phyloP scores from a whole-genome alignment of 2,888 invertebrate species.

The Apoda limacodes region DNA sequence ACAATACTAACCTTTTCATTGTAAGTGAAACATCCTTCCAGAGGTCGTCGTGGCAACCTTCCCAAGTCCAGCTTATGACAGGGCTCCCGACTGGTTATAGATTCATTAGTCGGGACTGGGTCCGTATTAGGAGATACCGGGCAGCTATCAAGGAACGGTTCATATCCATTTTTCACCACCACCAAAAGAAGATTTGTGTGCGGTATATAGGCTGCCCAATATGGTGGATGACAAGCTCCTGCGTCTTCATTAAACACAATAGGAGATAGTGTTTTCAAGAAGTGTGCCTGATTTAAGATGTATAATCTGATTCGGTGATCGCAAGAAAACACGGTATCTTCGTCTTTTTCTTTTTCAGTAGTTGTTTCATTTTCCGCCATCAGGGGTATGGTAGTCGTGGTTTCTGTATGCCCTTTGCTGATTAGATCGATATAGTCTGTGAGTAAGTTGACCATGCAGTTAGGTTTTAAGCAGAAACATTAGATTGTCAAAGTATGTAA shows the following conservation, averaged over 20 bases:
- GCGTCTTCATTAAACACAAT: slow-evolving; percentile 36
- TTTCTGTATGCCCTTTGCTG: slow-evolving; percentile 30
- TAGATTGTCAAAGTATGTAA: too few species aligned
- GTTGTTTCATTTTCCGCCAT: slow-evolving; percentile 24
- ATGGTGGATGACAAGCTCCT: slow-evolving; percentile 52
- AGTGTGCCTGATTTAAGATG: slow-evolving; percentile 72
- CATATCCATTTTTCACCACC: slow-evolving; percentile 69
- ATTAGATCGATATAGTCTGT: slow-evolving; percentile 35
- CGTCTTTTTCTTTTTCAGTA: slow-evolving; percentile 44
- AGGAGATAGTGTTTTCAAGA: slow-evolving; percentile 40
- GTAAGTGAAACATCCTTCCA: slow-evolving; percentile 82
- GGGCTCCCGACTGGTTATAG: slow-evolving; percentile 66
- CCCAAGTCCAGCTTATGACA: slow-evolving; percentile 83
- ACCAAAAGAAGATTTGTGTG: slow-evolving; percentile 84
- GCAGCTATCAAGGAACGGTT: slow-evolving; percentile 30
- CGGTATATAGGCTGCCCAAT: slow-evolving; percentile 78
- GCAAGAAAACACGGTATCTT: slow-evolving; percentile 72
- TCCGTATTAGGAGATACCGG: slow-evolving; percentile 73
- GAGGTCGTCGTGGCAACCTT: slow-evolving; percentile 72
- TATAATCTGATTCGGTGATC: slow-evolving; percentile 80
- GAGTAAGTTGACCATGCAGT: slow-evolving; percentile 43
- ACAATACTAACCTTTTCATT: slow-evolving; percentile 77
- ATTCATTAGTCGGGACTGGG: slow-evolving; percentile 40
- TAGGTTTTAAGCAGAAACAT: slow-evolving; percentile 48
- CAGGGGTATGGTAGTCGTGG: slow-evolving; percentile 1